These are phyloP conservation scores for Paraescarpia echinospica DNA, from an alignment of 1,140 invertebrate species.

Conservation along the genomic window DNA sequence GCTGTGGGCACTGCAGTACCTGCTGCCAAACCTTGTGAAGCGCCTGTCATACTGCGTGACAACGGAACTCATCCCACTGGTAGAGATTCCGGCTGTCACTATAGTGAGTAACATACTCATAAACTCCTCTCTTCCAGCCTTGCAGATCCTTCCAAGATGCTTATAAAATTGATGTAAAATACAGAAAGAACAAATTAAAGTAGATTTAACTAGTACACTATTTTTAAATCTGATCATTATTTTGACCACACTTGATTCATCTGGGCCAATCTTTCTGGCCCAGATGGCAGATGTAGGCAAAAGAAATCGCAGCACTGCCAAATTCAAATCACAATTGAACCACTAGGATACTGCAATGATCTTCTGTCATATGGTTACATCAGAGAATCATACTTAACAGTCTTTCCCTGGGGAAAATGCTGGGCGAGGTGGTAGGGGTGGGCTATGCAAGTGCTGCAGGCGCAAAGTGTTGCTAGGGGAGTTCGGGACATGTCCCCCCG, in stretches of 20 bases:
- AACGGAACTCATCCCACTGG: constrained; percentile 73
- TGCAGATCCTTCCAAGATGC: not conserved
- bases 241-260: too few species aligned
- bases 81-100: constrained; percentile 84
- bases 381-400: not conserved
- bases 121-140: not conserved
- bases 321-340: not conserved
- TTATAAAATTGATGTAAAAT: not conserved
- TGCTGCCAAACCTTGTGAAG: constrained; percentile 71
- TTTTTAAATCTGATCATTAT: too few species aligned
- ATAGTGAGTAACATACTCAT: constrained; percentile 61
- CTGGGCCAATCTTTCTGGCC: not conserved
- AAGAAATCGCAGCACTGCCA: not conserved
- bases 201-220: too few species aligned
- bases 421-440: too few species aligned
- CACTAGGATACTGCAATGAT: not conserved
- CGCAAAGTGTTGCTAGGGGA: too few species aligned
- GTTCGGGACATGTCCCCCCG: too few species aligned
- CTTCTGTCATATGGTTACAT: not conserved
- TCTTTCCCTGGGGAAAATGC: too few species aligned
- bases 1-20: constrained; percentile 77
- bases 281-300: too few species aligned
- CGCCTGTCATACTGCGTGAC: constrained; percentile 73
- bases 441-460: too few species aligned
- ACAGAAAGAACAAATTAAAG: too few species aligned